phyloP scores from a whole-genome alignment of 2,113 vertebrate genomes.

The Loxodonta africana region DNA sequence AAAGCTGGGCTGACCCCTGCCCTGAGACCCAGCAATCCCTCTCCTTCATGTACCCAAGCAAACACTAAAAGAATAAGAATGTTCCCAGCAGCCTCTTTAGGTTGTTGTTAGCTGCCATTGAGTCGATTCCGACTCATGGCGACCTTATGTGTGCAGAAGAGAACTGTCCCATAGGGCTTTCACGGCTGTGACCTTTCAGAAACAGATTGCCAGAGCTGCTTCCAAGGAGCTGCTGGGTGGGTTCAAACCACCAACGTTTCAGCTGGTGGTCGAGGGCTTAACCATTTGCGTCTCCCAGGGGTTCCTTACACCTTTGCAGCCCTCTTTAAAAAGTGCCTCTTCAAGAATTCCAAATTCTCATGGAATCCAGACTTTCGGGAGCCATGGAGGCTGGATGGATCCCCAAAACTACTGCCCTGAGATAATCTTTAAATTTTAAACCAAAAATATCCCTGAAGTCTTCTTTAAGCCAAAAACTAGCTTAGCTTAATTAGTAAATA shows the following conservation, averaged over 20 bases:
- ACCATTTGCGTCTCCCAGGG: too few relatives aligned
- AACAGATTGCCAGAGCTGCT: neutral
- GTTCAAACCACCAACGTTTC: neutral
- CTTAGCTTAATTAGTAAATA: too few relatives aligned
- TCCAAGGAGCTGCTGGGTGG: neutral
- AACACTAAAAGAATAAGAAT: neutral
- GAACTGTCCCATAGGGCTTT: neutral
- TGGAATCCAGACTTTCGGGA: too few relatives aligned
- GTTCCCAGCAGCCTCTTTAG: neutral
- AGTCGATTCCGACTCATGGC: neutral
- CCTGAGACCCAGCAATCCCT: too few relatives aligned
- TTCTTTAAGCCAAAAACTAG: too few relatives aligned
- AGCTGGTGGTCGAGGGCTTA: neutral
- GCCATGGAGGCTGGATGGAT: too few relatives aligned
- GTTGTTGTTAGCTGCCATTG: neutral
- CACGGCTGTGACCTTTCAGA: neutral
- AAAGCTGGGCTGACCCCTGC: neutral
- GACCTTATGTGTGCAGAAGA: neutral
- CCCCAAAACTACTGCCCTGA: too few relatives aligned
- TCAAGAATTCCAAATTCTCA: too few relatives aligned
- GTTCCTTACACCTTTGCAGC: too few relatives aligned
- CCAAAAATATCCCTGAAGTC: too few relatives aligned
- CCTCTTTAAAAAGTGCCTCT: too few relatives aligned
- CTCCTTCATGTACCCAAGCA: fast-evolving
- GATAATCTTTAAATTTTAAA: too few relatives aligned